phyloP scores from a whole-genome alignment of 1,140 invertebrate genomes.

The Mamestra configurata region DNA sequence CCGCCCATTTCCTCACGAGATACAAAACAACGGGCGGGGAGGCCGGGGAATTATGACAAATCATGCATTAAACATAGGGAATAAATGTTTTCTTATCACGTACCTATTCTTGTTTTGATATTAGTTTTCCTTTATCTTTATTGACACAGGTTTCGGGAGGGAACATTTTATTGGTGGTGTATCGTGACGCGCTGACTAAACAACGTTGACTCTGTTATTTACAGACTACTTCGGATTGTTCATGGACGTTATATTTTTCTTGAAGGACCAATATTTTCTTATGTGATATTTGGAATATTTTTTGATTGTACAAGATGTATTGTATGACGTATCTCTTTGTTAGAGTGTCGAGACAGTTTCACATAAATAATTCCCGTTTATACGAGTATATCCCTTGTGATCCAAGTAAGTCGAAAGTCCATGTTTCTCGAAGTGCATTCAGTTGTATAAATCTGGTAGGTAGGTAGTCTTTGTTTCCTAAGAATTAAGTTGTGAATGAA shows the following conservation, averaged over 20 bases:
- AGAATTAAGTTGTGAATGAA: conserved; percentile 66
- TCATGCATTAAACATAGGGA: conserved; percentile 88
- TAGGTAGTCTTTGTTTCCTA: conserved; percentile 53
- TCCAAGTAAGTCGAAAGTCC: conserved; percentile 8
- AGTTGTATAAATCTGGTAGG: conserved; percentile 45
- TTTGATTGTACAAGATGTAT: neutral
- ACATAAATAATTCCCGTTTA: conserved; percentile 23
- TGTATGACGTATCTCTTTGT: neutral
- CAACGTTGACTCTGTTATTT: conserved; percentile 45
- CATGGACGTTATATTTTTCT: conserved; percentile 19
- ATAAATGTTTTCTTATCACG: conserved; percentile 88
- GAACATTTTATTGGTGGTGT: conserved; percentile 77
- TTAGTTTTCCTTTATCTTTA: conserved; percentile 88
- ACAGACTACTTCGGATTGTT: conserved; percentile 27
- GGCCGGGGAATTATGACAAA: conserved; percentile 87
- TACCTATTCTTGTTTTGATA: conserved; percentile 87
- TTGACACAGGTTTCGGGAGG: conserved; percentile 85
- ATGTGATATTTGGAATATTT: neutral
- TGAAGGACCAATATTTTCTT: conserved; percentile 8
- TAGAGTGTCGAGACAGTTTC: conserved; percentile 17
- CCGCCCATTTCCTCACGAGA: conserved; percentile 79
- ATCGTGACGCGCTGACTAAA: conserved; percentile 66
- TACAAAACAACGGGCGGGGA: conserved; percentile 84
- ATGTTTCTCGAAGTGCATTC: conserved; percentile 33
- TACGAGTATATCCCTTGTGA: conserved; percentile 32